Evolutionary conservation across 2,888 invertebrate species (phyloP), one percentile per base, ranked within the genome.

Genomic region (Cheilosia impressa): DNA sequence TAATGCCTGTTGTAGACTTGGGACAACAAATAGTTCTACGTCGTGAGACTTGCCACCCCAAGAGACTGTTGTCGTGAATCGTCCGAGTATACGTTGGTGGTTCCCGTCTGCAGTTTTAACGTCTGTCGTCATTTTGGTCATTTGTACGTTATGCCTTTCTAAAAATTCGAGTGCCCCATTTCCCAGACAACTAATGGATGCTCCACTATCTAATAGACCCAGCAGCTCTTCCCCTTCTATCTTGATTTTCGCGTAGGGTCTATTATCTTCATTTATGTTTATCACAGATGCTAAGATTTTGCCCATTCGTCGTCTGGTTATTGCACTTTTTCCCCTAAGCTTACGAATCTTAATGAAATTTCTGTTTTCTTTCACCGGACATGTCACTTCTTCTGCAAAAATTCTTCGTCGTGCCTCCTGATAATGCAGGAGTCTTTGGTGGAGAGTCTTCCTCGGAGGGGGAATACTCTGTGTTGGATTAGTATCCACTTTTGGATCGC

Each of bases 151-250:
- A n/a, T 45, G 17, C 6, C 5, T n/a, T 6, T 45, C 4, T 13
- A 2, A 57, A 45, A 68, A 57, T 1, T 68, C 17, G 2, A 52
- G 7, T 41, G 38, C 50, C 4, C 19, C 58, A 6, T 71, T 71
- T 9, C 69, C 69, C 13, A 69, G 19, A 27, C 45, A 55, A 1
- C 43, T 57, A 17, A 57, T 41, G 1, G 57, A 57, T 13, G 57
- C 58, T 34, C 58, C 58, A 24, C 69, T 58, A 58, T 71, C 58
- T 19, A 71, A 38, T 2, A 71, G 45, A 0, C 50, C 58, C 15
- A n/a, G 1, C 0, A 71, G 1, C 3, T 71, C 69, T 10, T 38
- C 34, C 4, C 34, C 58, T 24, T 4, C 53, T 55, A 55, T 43
- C 31, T 19, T 15, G 4, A 57, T 5, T 68, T 68, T 68, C 1